A percentile compares a stretch with the other conserved stretches of the same genome.
phyloP scores from a whole-genome alignment of 23 tunicate species.

The Oikopleura dioica region DNA sequence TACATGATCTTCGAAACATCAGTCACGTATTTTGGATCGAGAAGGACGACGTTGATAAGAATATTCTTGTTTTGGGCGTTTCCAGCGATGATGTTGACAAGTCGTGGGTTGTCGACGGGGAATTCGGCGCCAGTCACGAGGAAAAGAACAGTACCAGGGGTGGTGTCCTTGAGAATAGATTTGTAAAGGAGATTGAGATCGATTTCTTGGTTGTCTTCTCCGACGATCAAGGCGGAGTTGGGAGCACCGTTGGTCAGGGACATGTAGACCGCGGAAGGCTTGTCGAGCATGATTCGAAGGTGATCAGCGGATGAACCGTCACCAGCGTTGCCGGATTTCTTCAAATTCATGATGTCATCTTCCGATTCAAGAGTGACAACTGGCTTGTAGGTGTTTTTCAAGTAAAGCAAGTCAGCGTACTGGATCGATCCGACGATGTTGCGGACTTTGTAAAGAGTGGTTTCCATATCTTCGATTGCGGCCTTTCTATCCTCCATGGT shows the following conservation, averaged over 20 bases:
- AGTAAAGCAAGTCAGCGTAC: background rate
- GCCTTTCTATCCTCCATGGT: conserved; percentile 3
- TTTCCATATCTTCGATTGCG: conserved; percentile 14
- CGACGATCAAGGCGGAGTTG: background rate
- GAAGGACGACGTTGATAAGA: background rate
- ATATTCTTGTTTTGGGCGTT: conserved; percentile 6
- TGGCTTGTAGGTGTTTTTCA: background rate
- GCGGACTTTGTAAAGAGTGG: conserved; percentile 5
- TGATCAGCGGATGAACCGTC: background rate
- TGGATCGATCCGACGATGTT: background rate
- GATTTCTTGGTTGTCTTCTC: background rate
- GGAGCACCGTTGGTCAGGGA: conserved; percentile 8
- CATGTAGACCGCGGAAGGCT: background rate
- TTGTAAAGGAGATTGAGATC: background rate
- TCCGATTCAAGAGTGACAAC: background rate
- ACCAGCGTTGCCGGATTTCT: conserved; percentile 3
- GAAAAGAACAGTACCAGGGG: conserved; percentile 1
- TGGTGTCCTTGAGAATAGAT: background rate
- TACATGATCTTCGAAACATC: background rate
- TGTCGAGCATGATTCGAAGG: background rate
- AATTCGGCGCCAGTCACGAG: conserved; percentile 6
- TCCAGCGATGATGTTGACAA: conserved; percentile 11
- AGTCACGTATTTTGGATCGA: conserved; percentile 8
- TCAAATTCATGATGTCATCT: background rate
- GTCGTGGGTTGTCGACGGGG: background rate